A percentile compares a stretch with the other conserved stretches of the same genome.
These are phyloP conservation scores for Meandrusa payeni DNA, from an alignment of 2,888 invertebrate species.

Conservation along the genomic window DNA sequence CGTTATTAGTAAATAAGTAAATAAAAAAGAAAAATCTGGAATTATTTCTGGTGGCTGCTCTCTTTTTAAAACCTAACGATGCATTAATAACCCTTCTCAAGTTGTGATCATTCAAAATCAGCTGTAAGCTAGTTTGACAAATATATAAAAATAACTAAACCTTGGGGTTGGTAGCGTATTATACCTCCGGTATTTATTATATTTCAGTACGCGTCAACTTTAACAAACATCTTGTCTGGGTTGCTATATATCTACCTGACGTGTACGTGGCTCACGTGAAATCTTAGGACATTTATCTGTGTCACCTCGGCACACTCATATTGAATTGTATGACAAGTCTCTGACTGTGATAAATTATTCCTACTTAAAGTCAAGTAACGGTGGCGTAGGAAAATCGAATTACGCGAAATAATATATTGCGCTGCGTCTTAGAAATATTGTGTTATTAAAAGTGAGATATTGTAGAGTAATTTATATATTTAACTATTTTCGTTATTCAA, in stretches of 20 bases:
- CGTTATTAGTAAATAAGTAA: too few species aligned
- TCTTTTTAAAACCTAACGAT: too few species aligned
- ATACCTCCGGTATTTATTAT: too few species aligned
- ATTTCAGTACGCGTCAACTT: not conserved
- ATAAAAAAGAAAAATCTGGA: too few species aligned
- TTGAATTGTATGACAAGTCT: constrained; percentile 7
- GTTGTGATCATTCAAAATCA: too few species aligned
- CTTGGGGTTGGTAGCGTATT: too few species aligned
- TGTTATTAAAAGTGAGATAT: not conserved
- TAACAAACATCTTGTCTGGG: not conserved
- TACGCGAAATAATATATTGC: not conserved
- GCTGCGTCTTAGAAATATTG: not conserved
- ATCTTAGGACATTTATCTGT: constrained; percentile 3
- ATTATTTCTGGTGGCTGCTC: too few species aligned
- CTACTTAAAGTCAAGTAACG: not conserved
- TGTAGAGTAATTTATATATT: too few species aligned
- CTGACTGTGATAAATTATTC: constrained; percentile 6
- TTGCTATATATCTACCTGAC: not conserved
- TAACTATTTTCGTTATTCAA: too few species aligned
- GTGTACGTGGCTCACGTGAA: not conserved
- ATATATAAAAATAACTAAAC: too few species aligned
- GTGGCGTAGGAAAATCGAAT: not conserved
- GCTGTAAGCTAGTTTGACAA: too few species aligned
- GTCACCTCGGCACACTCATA: constrained; percentile 5
- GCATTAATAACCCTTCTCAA: too few species aligned